Conservation (phyloP, 2,113 vertebrate species). For the Cyrtonyx montezumae region DNA sequence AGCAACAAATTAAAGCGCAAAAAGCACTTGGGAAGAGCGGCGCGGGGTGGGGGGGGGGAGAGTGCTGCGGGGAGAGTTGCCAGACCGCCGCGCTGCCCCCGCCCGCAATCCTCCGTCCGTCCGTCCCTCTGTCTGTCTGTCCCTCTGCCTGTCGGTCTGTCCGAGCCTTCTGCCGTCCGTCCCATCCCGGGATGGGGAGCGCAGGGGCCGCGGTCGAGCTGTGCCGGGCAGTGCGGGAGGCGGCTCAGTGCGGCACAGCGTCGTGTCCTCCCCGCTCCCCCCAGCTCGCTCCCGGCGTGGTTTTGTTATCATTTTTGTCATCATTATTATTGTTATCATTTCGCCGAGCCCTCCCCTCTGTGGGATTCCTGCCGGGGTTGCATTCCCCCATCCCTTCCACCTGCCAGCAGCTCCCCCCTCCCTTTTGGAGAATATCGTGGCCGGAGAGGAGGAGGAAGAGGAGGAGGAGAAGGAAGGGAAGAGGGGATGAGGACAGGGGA, state of each 20-base stretch:
- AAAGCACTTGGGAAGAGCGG: neutral
- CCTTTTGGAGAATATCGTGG: neutral
- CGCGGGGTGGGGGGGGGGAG: neutral
- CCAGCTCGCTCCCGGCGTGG: neutral
- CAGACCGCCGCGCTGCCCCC: neutral
- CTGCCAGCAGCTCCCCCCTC: neutral
- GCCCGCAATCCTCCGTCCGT: neutral
- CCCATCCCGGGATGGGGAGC: constrained; percentile 20
- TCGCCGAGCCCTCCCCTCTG: neutral
- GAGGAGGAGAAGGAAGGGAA: neutral
- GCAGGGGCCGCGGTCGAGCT: neutral
- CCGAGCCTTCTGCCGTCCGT: neutral
- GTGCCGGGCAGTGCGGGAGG: neutral
- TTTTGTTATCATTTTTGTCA: neutral
- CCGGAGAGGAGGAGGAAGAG: neutral
- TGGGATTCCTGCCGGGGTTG: neutral
- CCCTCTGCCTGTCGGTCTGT: neutral
- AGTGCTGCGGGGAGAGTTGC: neutral
- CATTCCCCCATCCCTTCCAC: neutral
- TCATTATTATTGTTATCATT: neutral
- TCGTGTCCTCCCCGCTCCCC: neutral
- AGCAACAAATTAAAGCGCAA: neutral
- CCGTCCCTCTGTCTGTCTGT: neutral
- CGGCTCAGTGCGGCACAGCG: constrained; percentile 42
- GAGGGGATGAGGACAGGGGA: neutral